Percentiles rank a stretch among this genome's conserved stretches.
Conservation (phyloP, 1,140 invertebrate genomes). For the Cydia amplana region DNA sequence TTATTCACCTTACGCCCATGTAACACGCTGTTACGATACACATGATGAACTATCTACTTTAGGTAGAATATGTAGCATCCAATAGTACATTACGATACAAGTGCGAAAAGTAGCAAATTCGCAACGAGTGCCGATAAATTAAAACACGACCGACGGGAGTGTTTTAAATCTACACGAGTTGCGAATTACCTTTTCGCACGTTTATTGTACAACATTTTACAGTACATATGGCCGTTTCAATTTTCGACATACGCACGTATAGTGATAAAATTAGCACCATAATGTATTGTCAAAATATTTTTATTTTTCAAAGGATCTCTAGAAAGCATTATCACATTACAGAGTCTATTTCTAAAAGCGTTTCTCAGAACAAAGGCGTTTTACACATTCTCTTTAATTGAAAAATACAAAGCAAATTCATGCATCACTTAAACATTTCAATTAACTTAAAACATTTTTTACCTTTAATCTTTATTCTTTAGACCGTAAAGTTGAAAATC, state of each 20-base stretch:
- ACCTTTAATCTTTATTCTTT: not conserved
- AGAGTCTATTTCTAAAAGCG: not conserved
- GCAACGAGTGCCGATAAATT: too few relatives aligned
- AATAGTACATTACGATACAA: too few relatives aligned
- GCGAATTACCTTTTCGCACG: too few relatives aligned
- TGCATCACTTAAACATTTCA: not conserved
- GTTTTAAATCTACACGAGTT: too few relatives aligned
- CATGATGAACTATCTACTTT: not conserved
- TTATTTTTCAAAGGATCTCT: not conserved
- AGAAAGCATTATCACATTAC: not conserved
- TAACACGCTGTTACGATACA: not conserved
- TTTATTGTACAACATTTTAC: too few relatives aligned
- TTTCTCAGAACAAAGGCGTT: not conserved
- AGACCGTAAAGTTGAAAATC: not conserved
- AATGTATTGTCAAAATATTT: not conserved
- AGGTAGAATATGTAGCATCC: too few relatives aligned
- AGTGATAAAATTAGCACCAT: too few relatives aligned
- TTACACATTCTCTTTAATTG: conserved; percentile 1
- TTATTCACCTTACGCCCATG: too few relatives aligned
- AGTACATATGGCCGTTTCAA: too few relatives aligned
- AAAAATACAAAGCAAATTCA: conserved; percentile 2
- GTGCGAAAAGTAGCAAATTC: too few relatives aligned
- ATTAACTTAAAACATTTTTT: not conserved
- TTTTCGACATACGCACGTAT: too few relatives aligned
- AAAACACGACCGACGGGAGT: too few relatives aligned